These are phyloP conservation scores for Spea hammondii DNA, from an alignment of 2,797 vertebrate species.

Conservation along the genomic window DNA sequence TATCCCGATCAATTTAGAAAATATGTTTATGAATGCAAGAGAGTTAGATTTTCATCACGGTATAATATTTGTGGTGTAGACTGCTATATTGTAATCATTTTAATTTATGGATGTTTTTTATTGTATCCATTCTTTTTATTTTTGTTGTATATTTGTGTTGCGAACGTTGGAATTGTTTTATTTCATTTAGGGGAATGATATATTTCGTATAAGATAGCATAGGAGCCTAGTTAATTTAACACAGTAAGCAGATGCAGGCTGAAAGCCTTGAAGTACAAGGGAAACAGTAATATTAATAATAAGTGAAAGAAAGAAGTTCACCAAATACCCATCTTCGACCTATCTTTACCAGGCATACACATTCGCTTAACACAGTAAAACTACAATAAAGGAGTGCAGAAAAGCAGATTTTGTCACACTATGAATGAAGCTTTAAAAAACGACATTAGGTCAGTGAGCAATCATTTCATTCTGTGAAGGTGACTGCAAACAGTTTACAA, in stretches of 20 bases:
- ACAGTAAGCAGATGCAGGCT: not conserved
- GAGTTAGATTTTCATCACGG: no score
- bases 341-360: not conserved
- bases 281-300: not conserved
- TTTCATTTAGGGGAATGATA: no score
- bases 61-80: no score
- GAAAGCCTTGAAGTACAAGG: not conserved
- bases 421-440: not conserved
- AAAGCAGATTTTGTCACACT: not conserved
- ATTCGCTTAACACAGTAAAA: not conserved
- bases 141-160: no score
- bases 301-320: not conserved
- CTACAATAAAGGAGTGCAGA: conserved; percentile 6
- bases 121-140: no score
- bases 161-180: no score
- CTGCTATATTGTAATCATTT: no score
- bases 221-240: no score
- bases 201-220: no score
- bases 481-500: conserved; percentile 16
- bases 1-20: no score
- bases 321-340: not conserved
- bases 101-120: no score
- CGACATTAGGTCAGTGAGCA: conserved; percentile 20
- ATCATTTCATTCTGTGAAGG: not conserved
- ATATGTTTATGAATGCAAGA: no score